Conservation (phyloP, 2,888 invertebrate genomes). For the Meta bourneti region DNA sequence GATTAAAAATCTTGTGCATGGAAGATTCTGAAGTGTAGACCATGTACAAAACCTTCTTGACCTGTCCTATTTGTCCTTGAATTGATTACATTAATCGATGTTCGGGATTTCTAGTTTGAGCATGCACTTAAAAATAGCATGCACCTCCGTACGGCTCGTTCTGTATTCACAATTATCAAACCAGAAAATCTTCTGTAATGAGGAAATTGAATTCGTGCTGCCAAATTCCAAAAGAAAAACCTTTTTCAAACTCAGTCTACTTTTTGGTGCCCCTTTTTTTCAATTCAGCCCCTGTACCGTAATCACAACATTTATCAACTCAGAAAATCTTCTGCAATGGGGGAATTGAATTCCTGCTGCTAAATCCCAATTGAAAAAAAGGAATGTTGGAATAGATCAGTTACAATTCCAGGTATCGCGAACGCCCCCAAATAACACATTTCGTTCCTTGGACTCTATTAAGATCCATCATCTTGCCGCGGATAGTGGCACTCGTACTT, state of each 20-base stretch:
- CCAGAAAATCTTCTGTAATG: too few relatives aligned
- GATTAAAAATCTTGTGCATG: too few relatives aligned
- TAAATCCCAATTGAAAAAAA: background rate
- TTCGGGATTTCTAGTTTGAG: too few relatives aligned
- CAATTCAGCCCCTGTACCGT: background rate
- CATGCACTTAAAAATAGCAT: too few relatives aligned
- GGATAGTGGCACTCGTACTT: constrained; percentile 20
- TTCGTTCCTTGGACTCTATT: constrained; percentile 13
- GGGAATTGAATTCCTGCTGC: background rate
- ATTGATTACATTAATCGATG: too few relatives aligned
- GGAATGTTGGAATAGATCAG: background rate
- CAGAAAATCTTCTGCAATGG: background rate
- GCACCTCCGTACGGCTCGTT: too few relatives aligned
- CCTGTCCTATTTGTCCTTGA: too few relatives aligned
- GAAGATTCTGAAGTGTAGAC: too few relatives aligned
- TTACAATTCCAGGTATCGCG: constrained; percentile 8
- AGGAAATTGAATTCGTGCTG: too few relatives aligned
- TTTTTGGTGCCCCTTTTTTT: background rate
- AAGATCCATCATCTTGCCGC: constrained; percentile 34
- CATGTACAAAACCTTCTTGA: too few relatives aligned
- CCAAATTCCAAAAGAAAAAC: background rate
- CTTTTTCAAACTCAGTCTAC: background rate
- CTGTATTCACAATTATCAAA: too few relatives aligned
- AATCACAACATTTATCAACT: background rate
- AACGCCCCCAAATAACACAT: constrained; percentile 52